Base-by-base conservation (phyloP, 2,113 vertebrate species). In the Hippocampus abdominalis region DNA sequence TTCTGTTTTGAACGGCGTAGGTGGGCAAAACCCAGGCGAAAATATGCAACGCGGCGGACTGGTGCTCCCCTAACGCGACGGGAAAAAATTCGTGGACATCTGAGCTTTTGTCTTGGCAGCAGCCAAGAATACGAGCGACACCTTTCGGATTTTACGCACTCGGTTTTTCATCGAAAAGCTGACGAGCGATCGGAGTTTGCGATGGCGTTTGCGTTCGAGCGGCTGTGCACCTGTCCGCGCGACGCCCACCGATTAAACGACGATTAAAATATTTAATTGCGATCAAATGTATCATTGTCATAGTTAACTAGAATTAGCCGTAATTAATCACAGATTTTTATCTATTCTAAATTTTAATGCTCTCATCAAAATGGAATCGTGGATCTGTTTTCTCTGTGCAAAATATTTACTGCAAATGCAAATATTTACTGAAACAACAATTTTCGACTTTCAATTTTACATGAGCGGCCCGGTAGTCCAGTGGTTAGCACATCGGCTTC, bases 21-120 rank as follows among this genome's bases (percentile, higher is more conserved):
- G 80, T 81, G 86, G 84, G 69, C 79, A 63, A 70, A 42, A 54
- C 32, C 4, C 1, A 64, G 64, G 57, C 21, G 23, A 44, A 46
- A 44, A 64, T 46, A 64, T 16, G 25, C 39, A 27, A 64, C 42
- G 21, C 8, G 39, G 62, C 36, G 42, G 39, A n/a, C 16, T 63
- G 6, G 42, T 23, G 62, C 62, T 64, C 5, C 21, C 9, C 61
- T 5, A 11, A n/a, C 40, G 60, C 20, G 32, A 20, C 1, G 18
- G 29, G 39, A 18, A 59, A 39, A 8, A 11, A 64, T n/a, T n/a
- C n/a, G 25, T 23, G 20, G 7, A 23, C 42, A 64, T 40, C 10
- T n/a, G 4, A 42, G 20, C 8, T 40, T 40, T 62, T 4, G 61
- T 40, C 6, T 21, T 3, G 1, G 20, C 18, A 5, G 20, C 39